Evolutionary conservation across 2,888 invertebrate species (phyloP), one percentile per base, ranked within the genome.

Genomic region (Deladenus siricidicola): DNA sequence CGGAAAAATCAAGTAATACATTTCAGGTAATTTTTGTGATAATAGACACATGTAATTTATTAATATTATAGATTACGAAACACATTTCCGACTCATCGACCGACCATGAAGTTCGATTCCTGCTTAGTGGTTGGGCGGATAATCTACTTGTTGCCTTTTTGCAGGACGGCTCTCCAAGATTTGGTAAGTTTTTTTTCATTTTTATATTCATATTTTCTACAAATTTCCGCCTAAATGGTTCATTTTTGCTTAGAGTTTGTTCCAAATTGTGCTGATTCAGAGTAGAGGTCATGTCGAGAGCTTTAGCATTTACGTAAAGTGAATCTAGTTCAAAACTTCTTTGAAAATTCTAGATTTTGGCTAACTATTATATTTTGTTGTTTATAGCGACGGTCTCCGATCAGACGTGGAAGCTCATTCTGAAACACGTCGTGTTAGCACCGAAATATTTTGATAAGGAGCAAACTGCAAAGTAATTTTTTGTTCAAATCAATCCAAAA

Each of bases 371-470:
- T 34, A 34, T 34, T 34, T 34, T 10, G 6, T 34, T 10, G 14
- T 14, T 34, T 34, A 10, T 34, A 34, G 42, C 19, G 4, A 24
- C 39, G 6, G 42, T 60, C 6, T 56, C 60, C 8, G 49, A 26
- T 30, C 56, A 58, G 39, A 52, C 47, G 29, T 60, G 60, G 60
- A 56, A 54, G 4, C 29, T 52, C 28, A 29, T 60, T 42, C 28
- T 60, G 21, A 60, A 51, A 19, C 42, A 59, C 28, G 30, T 49
- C 6, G 58, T 60, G 3, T 39, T 60, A 28, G 39, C 60, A 26
- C 58, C 60, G 8, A 58, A 60, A 43, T 60, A 60, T 48, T 60
- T 57, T 45, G 24, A 49, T 3, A 54, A 58, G 6, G 57, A 58
- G 4, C 45, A 29, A 28, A 58, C 30, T 23, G 60, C 47, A 19